phyloP scores from a whole-genome alignment of 2,888 invertebrate species.

The Chouioia cunea region DNA sequence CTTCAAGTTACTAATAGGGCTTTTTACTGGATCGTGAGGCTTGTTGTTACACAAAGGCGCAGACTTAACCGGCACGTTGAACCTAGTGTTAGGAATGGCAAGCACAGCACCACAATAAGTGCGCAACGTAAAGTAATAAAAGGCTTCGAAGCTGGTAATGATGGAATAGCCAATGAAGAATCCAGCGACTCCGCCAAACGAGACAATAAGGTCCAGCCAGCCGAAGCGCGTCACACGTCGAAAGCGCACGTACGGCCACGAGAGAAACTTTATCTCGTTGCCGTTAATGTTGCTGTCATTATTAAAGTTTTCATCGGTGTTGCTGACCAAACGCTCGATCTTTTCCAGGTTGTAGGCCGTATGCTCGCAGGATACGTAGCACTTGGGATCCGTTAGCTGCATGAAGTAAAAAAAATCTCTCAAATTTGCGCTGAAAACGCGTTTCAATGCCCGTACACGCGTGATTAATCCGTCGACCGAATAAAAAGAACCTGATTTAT shows the following conservation, averaged over 20 bases:
- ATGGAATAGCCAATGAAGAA: slow-evolving; percentile 81
- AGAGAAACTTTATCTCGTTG: slow-evolving; percentile 42
- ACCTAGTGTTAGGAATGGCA: slow-evolving; percentile 31
- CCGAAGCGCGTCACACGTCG: slow-evolving; percentile 86
- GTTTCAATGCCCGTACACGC: too few species aligned
- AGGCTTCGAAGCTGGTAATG: slow-evolving; percentile 80
- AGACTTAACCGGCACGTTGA: slow-evolving; percentile 9
- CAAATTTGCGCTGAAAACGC: too few species aligned
- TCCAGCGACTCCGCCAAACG: slow-evolving; percentile 72
- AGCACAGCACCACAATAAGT: slow-evolving; percentile 71
- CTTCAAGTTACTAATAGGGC: too few species aligned
- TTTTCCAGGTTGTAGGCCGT: slow-evolving; percentile 83
- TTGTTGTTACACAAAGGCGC: too few species aligned
- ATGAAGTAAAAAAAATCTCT: neutral
- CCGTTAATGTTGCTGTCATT: neutral
- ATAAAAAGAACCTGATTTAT: too few species aligned
- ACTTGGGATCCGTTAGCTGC: slow-evolving; percentile 72
- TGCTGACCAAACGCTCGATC: slow-evolving; percentile 70
- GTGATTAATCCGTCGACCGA: too few species aligned
- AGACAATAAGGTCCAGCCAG: slow-evolving; percentile 84
- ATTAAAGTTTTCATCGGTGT: neutral
- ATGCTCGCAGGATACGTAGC: slow-evolving; percentile 81
- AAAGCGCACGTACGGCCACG: slow-evolving; percentile 82
- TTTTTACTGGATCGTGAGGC: too few species aligned
- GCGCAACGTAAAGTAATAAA: slow-evolving; percentile 83